Evolutionary conservation across 2,797 vertebrate species (phyloP), one percentile per base, ranked within the genome.

Genomic region (Enteromius afrohamiltoni): DNA sequence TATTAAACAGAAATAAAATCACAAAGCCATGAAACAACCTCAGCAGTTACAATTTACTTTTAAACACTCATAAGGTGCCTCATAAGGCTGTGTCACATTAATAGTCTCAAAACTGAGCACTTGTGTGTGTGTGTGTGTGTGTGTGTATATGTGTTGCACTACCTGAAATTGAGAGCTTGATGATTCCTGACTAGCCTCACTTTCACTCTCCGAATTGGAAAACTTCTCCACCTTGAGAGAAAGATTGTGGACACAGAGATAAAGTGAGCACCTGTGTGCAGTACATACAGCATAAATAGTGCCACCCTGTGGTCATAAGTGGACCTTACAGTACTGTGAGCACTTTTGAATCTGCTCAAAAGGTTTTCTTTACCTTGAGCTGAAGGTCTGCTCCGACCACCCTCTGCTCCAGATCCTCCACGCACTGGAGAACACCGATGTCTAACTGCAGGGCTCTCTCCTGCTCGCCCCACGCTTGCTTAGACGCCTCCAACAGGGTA

Each of bases 401-500:
- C 0, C 96, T 93, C 90, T 96, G 96, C 86, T 99, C 98, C 83
- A 99, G 91, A 86, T 97, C 96, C 92, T 99, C 98, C 86, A 99
- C 97, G 95, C 96, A 96, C 91, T 96, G 96, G 68, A 99, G 95
- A 51, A 96, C 90, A 0, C 89, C 91, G 10, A 98, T 83, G 87
- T 99, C 98, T 0, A 92, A 92, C 88, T 97, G 95, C 65, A 96
- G 94, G n/a, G 95, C 92, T 86, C 91, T 94, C 73, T 96, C 95
- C 82, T 93, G 95, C 83, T 96, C 92, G 0, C 93, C 96, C 97
- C 97, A 98, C 21, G 87, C 94, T 77, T 93, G 89, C 90, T 95
- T 87, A 84, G 93, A 91, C 77, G 95, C 95, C 91, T 93, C 93
- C 85, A 94, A 88, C 69, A 95, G 88, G 0, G 85, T 82, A 16